Evolutionary conservation across 2,113 vertebrate genomes (phyloP).

Genomic region (Myanophis thanlyinensis): DNA sequence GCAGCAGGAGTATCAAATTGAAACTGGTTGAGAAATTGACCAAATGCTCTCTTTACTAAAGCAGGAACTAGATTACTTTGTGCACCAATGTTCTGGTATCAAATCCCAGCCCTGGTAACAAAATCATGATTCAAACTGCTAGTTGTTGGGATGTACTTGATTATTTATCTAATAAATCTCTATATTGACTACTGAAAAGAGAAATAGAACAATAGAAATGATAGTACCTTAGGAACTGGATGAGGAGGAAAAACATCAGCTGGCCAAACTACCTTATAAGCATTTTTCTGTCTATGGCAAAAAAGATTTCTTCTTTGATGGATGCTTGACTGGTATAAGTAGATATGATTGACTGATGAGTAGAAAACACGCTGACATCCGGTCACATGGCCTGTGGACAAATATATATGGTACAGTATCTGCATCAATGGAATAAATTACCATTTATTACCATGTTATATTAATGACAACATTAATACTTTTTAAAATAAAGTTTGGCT

Average conservation of each 20-base stretch:
- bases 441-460: conserved; percentile 31
- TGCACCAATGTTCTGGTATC: conserved; percentile 40
- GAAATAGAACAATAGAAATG: conserved; percentile 52
- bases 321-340: conserved; percentile 65
- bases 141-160: conserved; percentile 51
- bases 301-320: conserved; percentile 75
- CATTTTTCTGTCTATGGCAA: conserved; percentile 69
- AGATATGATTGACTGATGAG: conserved; percentile 60
- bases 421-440: conserved; percentile 41
- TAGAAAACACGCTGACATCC: conserved; percentile 60
- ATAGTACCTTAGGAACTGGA: conserved; percentile 77
- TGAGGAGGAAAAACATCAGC: conserved; percentile 75
- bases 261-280: conserved; percentile 74
- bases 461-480: conserved; percentile 29
- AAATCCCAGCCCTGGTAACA: conserved; percentile 56
- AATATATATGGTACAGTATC: conserved; percentile 44
- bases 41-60: conserved; percentile 28
- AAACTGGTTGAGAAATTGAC: conserved; percentile 47
- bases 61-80: conserved; percentile 49
- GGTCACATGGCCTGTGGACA: conserved; percentile 66
- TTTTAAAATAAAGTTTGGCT: not conserved
- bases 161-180: conserved; percentile 44
- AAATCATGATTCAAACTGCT: conserved; percentile 47
- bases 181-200: conserved; percentile 55
- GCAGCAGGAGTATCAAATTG: conserved; percentile 34